Base-by-base conservation (phyloP, 2,888 invertebrate species). In the Eledona agricola region DNA sequence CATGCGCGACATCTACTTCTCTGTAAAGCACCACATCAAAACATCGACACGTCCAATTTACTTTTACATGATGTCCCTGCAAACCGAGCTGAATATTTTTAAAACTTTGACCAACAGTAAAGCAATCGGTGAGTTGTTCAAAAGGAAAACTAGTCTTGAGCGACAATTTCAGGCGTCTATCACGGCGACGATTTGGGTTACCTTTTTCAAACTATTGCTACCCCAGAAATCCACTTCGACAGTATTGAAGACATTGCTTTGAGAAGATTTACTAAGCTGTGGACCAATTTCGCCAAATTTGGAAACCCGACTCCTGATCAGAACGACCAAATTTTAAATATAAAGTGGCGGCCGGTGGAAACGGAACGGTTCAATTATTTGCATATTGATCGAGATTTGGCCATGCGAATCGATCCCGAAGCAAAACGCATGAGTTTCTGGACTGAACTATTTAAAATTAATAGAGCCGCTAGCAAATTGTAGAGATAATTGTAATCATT, bases 241-340 rank as follows among this genome's bases (percentile, higher is more conserved):
- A 66, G 66, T 22, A 7, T 55, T n/a, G 71, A 72, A 60, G 67
- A 68, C 13, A 32, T 55, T 9, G 46, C 58, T 3, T 46, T 69
- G 13, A 55, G 58, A 32, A 55, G 64, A 13, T 60, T 71, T 40
- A 51, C 65, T 4, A 64, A 57, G 32, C 26, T 71, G 5, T 72
- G 72, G 72, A 62, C 66, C 1, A 69, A 70, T 55, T 72, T 72
- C 49, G 71, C 72, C 2, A 62, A 51, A 45, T 59, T 29, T 38
- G 63, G 63, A 3, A 57, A 66, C 45, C 67, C 67, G 5, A 63
- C 60, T 9, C 62, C 62, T 4, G 31, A 55, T 4, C 34, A 28
- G 9, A 49, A 50, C 3, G 50, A 61, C 20, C 16, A 7, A n/a
- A 13, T 42, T n/a, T 10, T 54, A 4, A 17, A 34, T 11, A 31